Percentiles rank a stretch among this genome's conserved stretches.
Conservation (phyloP, 2,888 invertebrate species). For the Eledone cirrhosa region DNA sequence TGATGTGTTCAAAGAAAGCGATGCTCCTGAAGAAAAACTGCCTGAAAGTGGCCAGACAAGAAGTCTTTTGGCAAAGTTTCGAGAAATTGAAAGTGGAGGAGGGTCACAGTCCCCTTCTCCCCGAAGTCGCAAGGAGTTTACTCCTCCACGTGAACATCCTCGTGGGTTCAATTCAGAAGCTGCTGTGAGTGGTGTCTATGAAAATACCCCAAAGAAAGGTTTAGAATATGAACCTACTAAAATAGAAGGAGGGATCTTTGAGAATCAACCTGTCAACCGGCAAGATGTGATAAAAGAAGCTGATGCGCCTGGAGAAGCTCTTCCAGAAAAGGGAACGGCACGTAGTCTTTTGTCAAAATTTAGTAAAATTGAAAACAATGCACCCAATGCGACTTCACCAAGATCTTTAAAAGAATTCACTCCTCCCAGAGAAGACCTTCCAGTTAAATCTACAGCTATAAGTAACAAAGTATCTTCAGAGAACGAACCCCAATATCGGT, state of each 20-base stretch:
- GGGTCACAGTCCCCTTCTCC: constrained; percentile 34
- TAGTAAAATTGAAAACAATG: constrained; percentile 78
- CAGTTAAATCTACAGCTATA: constrained; percentile 45
- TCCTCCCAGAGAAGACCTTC: constrained; percentile 53
- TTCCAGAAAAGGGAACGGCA: constrained; percentile 77
- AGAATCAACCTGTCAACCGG: constrained; percentile 50
- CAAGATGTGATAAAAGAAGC: constrained; percentile 68
- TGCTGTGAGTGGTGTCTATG: constrained; percentile 45
- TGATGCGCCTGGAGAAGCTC: constrained; percentile 56
- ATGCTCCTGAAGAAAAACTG: constrained; percentile 38
- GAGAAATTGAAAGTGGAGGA: constrained; percentile 40
- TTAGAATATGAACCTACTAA: constrained; percentile 41
- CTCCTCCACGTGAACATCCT: constrained; percentile 38
- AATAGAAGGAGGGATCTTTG: constrained; percentile 52
- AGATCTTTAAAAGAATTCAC: constrained; percentile 55
- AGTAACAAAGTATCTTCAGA: constrained; percentile 50
- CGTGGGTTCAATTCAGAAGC: not conserved
- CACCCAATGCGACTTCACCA: constrained; percentile 45
- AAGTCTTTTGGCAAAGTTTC: constrained; percentile 46
- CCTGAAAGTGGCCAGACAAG: constrained; percentile 47
- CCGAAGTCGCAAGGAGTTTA: constrained; percentile 45
- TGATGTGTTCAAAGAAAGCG: constrained; percentile 45
- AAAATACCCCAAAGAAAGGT: constrained; percentile 43
- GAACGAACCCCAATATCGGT: constrained; percentile 48
- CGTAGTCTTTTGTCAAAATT: constrained; percentile 84